These are phyloP conservation scores for Trichonephila inaurata DNA, from an alignment of 1,140 invertebrate genomes.

Conservation along the genomic window DNA sequence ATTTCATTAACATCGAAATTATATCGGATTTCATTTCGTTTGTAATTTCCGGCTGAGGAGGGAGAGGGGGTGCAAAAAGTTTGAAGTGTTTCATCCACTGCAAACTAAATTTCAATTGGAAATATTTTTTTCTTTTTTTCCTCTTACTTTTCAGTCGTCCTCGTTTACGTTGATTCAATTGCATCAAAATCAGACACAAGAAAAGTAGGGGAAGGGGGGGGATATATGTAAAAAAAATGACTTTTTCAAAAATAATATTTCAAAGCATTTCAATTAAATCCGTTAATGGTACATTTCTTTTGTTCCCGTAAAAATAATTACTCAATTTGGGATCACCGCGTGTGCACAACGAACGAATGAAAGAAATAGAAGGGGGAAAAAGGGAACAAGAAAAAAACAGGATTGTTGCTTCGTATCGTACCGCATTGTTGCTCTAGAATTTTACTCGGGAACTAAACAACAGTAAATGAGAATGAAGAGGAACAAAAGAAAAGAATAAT, in stretches of 20 bases:
- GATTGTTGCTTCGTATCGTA: not conserved
- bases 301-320: conserved; percentile 19
- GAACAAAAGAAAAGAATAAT: not conserved
- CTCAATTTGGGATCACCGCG: conserved; percentile 11
- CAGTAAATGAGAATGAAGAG: conserved; percentile 13
- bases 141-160: not conserved
- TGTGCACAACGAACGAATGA: not conserved
- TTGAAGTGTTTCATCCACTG: not conserved
- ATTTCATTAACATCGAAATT: not conserved
- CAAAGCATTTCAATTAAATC: conserved; percentile 57
- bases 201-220: not conserved
- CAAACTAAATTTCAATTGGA: not conserved
- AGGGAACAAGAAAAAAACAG: not conserved
- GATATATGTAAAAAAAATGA: not conserved
- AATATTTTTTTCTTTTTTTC: not conserved
- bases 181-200: not conserved
- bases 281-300: conserved; percentile 26
- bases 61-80: not conserved
- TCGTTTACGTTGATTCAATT: not conserved
- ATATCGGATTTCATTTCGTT: not conserved
- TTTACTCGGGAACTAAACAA: not conserved
- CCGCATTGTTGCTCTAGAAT: not conserved
- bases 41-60: not conserved
- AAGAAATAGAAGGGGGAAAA: not conserved
- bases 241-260: conserved; percentile 1